Evolutionary conservation across 2,113 vertebrate genomes (phyloP).

Genomic region (Plecturocebus donacophilus): DNA sequence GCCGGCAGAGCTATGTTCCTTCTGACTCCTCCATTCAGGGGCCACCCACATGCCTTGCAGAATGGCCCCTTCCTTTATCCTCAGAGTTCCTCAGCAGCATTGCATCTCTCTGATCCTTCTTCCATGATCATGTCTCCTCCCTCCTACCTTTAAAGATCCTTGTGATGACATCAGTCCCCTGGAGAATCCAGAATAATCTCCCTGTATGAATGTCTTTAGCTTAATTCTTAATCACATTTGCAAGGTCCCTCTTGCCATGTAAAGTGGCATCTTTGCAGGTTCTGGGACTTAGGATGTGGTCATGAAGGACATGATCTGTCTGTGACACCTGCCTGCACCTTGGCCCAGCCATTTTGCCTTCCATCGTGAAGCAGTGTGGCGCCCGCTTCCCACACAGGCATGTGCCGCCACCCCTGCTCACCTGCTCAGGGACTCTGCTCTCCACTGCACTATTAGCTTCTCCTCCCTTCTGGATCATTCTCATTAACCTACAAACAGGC

Average conservation of each 20-base stretch:
- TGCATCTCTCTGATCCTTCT: neutral
- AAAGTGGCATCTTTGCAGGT: neutral
- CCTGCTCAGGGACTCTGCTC: neutral
- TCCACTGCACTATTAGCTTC: neutral
- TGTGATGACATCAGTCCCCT: neutral
- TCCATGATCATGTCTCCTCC: neutral
- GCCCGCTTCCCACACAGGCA: neutral
- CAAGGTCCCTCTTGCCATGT: neutral
- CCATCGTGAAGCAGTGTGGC: accelerated
- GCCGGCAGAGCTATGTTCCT: neutral
- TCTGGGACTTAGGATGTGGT: neutral
- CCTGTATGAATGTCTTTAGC: neutral
- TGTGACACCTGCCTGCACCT: neutral
- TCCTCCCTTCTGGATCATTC: neutral
- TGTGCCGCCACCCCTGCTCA: neutral
- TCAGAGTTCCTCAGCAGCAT: neutral
- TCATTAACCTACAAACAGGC: neutral
- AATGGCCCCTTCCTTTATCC: neutral
- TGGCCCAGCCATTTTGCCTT: neutral
- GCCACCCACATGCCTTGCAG: neutral
- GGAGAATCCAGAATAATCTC: neutral
- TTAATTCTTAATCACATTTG: neutral
- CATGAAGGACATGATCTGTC: neutral
- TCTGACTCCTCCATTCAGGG: neutral
- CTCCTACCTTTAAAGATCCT: neutral